These are phyloP conservation scores for Actenoides hombroni DNA, from an alignment of 2,113 vertebrate genomes.

Conservation along the genomic window DNA sequence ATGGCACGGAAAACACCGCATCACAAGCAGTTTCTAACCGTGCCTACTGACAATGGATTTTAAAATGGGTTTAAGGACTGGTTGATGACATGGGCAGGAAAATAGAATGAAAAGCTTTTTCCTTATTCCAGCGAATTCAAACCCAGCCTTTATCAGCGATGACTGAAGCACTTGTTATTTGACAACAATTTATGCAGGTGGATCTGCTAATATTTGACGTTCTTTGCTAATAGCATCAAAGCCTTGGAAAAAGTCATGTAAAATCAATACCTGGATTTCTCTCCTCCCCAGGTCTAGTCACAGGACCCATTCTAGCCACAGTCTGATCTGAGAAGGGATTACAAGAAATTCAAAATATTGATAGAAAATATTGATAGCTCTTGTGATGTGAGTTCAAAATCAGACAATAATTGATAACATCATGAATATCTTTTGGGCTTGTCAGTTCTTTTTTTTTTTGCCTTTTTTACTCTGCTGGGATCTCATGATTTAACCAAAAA, in stretches of 20 bases:
- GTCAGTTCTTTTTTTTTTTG: too few relatives aligned
- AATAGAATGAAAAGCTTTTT: background rate
- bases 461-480: too few relatives aligned
- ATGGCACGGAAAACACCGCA: constrained; percentile 2
- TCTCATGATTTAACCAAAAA: background rate
- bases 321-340: rapidly evolving
- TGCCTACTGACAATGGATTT: background rate
- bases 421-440: background rate
- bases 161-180: background rate
- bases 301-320: background rate
- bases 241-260: background rate
- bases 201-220: background rate
- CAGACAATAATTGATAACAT: too few relatives aligned
- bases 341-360: background rate
- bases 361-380: background rate
- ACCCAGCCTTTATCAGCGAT: background rate
- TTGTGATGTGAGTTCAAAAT: background rate
- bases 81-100: background rate
- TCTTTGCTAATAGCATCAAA: background rate
- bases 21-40: background rate
- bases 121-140: background rate
- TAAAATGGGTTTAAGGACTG: background rate
- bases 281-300: background rate
- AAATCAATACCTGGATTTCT: background rate
- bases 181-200: background rate